Percentiles rank a stretch among this genome's conserved stretches.
Conservation (phyloP, 2,113 vertebrate genomes). For the Falco punctatus region DNA sequence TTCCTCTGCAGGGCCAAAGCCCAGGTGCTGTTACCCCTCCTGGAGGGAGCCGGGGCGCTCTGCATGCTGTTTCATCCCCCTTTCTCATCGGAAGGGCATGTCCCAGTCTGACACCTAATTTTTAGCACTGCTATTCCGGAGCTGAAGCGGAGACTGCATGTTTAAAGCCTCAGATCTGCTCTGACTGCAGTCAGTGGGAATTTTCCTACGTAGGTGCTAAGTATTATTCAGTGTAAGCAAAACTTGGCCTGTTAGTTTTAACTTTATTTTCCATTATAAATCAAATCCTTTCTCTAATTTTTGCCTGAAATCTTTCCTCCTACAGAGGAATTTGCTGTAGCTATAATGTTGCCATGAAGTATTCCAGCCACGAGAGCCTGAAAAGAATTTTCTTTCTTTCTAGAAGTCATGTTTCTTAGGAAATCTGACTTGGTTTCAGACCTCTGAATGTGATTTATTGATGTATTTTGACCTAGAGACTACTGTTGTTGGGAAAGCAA, state of each 20-base stretch:
- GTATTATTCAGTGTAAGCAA: constrained; percentile 60
- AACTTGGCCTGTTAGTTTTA: neutral
- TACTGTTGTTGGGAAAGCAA: neutral
- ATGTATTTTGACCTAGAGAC: neutral
- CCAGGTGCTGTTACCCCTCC: neutral
- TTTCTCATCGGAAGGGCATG: neutral
- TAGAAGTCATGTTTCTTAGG: constrained; percentile 11
- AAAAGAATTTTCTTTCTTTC: neutral
- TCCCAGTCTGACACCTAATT: constrained; percentile 46
- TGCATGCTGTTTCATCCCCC: neutral
- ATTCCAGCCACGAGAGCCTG: neutral
- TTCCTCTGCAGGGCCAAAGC: neutral
- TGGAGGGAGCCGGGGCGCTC: neutral
- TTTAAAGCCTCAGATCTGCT: constrained; percentile 36
- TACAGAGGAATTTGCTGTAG: constrained; percentile 4
- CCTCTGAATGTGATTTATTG: neutral
- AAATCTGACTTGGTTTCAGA: neutral
- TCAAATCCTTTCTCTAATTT: constrained; percentile 36
- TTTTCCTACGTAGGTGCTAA: constrained; percentile 66
- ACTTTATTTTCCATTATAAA: constrained; percentile 46
- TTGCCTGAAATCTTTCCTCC: constrained; percentile 23
- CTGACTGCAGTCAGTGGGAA: constrained; percentile 47
- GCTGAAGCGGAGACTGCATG: neutral
- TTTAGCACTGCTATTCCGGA: constrained; percentile 11
- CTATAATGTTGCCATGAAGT: neutral